A percentile compares a stretch with the other conserved stretches of the same genome.
Evolutionary conservation across 1,140 invertebrate genomes (phyloP).

Genomic region (Leptoteleia sp.): DNA sequence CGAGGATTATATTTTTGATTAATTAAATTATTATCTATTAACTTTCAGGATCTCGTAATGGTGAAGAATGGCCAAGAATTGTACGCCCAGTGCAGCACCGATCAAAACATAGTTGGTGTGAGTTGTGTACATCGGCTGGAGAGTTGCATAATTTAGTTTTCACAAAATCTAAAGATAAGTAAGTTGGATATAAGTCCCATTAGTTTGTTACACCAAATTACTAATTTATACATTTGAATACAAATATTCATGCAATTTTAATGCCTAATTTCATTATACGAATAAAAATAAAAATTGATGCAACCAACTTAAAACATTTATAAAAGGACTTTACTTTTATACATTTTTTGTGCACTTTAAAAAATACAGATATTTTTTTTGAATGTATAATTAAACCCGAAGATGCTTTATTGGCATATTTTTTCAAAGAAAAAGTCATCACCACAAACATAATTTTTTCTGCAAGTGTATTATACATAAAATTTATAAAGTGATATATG

Average conservation of each 20-base stretch:
- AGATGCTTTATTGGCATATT: no score
- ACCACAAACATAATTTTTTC: no score
- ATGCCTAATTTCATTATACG: no score
- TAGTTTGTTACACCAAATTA: background rate
- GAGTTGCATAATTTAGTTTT: conserved; percentile 89
- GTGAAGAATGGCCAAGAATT: conserved; percentile 88
- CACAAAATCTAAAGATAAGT: conserved; percentile 86
- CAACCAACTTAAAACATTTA: no score
- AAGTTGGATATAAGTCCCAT: conserved; percentile 1
- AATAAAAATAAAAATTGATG: background rate
- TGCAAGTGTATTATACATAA: no score
- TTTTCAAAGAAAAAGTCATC: no score
- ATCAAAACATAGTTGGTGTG: conserved; percentile 88
- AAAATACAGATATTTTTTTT: no score
- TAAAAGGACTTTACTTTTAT: no score
- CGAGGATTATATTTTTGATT: background rate
- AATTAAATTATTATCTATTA: background rate
- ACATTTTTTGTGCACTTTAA: no score
- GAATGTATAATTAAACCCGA: no score
- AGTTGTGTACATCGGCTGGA: conserved; percentile 88
- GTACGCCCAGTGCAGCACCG: conserved; percentile 85
- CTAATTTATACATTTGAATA: background rate
- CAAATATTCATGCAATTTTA: conserved; percentile 17
- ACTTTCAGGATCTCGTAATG: conserved; percentile 76
- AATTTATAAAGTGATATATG: no score